Evolutionary conservation across 2,113 vertebrate genomes (phyloP).

Genomic region (Chloebia gouldiae): DNA sequence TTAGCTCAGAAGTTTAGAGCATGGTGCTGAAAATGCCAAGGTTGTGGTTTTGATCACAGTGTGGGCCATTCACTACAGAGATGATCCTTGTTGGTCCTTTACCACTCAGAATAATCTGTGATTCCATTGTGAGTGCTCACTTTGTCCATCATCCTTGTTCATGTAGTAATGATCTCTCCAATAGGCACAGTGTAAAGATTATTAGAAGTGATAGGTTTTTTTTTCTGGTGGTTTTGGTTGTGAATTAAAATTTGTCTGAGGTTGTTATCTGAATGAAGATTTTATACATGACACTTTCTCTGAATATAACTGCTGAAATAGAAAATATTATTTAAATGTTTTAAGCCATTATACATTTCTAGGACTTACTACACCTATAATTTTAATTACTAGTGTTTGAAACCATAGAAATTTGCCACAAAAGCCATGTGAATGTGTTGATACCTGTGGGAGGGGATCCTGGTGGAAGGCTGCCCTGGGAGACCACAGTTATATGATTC

Average conservation of each 20-base stretch:
- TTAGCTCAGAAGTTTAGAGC: background rate
- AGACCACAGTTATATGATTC: no score
- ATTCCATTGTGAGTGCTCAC: background rate
- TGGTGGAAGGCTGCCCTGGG: no score
- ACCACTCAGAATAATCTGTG: background rate
- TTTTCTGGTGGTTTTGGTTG: background rate
- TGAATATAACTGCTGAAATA: background rate
- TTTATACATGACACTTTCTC: background rate
- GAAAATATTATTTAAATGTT: background rate
- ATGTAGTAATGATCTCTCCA: background rate
- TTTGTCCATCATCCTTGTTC: background rate
- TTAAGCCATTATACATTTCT: background rate
- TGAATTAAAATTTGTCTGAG: background rate
- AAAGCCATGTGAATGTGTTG: background rate
- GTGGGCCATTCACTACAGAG: background rate
- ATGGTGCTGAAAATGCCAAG: background rate
- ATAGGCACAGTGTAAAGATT: background rate
- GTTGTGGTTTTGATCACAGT: background rate
- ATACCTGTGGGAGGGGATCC: no score
- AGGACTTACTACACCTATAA: background rate
- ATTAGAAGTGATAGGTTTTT: background rate
- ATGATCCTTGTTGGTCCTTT: background rate
- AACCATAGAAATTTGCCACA: background rate
- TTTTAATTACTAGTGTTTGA: background rate
- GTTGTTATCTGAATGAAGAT: background rate